Evolutionary conservation across 2,113 vertebrate genomes (phyloP), one percentile per base, ranked within the genome.

Genomic region (Dasypus novemcinctus): DNA sequence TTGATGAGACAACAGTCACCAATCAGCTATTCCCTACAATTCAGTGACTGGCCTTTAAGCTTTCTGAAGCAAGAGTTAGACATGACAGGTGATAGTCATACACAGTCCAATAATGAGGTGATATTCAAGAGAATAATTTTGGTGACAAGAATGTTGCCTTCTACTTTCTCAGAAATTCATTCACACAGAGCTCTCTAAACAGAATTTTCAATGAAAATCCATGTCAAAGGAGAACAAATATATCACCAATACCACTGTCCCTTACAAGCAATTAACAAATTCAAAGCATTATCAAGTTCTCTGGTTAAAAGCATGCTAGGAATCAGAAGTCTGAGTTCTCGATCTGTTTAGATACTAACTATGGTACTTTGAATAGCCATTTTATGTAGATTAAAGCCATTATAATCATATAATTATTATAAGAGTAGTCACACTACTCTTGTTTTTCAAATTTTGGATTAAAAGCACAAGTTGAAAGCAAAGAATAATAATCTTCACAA

Each of bases 1-100:
- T 76, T 75, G 36, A 91, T 82, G 31, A 96, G 41, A 72, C 18
- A 81, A 63, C 33, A 75, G 41, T 87, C 84, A 92, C 36, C 43
- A 80, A 46, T 43, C 43, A 91, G 2, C 54, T 87, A 25, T 61
- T 59, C 52, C 71, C 41, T 54, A 36, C 27, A 61, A 75, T 89
- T 93, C 46, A 86, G n/a, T 64, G 59, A 71, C 43, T 79, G n/a
- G 13, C 23, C 23, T 75, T 75, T 29, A 75, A 21, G 7, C 43
- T 87, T 59, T 86, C 43, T 59, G 7, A 9, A 46, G 6, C 8
- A 61, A 74, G 21, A 11, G 3, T 72, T 33, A 59, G 23, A 82
- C 5, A 1, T 31, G 46, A 69, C 0, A 54, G 11, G 84, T 46
- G 20, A 64, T 10, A 33, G 6, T 25, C 9, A 79, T 10, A 92